Conservation (phyloP, 2,113 vertebrate genomes). For the Phrynocephalus versicolor region DNA sequence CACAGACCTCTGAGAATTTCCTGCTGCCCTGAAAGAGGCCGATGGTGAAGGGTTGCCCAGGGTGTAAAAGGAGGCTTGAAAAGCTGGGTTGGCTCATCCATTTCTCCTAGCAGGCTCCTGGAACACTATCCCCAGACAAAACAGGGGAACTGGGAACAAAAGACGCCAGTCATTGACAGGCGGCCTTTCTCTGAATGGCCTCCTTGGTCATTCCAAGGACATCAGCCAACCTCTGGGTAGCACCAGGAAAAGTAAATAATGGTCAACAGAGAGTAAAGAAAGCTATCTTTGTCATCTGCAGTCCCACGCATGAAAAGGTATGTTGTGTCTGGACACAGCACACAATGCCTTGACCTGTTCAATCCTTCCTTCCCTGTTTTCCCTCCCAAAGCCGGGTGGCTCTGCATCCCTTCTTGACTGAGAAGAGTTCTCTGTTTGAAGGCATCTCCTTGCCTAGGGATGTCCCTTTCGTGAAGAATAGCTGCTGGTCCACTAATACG, state of each 20-base stretch:
- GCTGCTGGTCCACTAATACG: too few species aligned
- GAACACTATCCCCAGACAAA: background rate
- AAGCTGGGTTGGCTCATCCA: background rate
- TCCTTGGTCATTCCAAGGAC: background rate
- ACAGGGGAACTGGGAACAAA: background rate
- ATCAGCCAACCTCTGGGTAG: background rate
- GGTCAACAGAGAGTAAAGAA: background rate
- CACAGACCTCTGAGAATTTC: background rate
- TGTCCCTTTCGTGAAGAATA: too few species aligned
- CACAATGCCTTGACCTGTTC: background rate
- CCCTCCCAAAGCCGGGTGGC: too few species aligned
- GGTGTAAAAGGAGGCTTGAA: background rate
- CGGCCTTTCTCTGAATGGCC: background rate
- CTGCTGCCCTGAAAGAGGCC: background rate
- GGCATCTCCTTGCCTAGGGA: background rate
- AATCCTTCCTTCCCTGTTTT: background rate
- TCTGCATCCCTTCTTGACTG: background rate
- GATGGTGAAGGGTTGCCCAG: background rate
- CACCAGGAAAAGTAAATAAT: conserved; percentile 19
- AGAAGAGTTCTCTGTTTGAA: background rate
- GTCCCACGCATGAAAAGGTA: background rate
- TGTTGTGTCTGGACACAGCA: conserved; percentile 4
- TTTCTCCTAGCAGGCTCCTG: background rate
- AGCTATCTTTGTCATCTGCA: background rate
- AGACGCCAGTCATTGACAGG: conserved; percentile 3